These are phyloP conservation scores for Etheostoma perlongum DNA, from an alignment of 2,797 vertebrate species.

Conservation along the genomic window DNA sequence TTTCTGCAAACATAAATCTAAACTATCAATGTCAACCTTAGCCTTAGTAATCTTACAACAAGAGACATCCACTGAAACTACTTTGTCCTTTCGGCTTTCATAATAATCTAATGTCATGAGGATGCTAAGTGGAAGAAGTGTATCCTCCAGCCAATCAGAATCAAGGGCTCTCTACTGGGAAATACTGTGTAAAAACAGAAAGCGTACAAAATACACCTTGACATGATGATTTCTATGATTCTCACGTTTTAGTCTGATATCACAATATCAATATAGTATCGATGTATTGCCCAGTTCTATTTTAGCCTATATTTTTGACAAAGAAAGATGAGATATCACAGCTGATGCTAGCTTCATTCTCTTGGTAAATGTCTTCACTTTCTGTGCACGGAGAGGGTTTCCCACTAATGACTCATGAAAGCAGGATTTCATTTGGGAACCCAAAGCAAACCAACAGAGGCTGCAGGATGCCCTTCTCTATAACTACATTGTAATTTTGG, in stretches of 20 bases:
- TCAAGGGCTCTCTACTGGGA: no score
- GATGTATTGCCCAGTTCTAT: no score
- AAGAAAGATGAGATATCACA: not conserved
- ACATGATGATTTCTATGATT: not conserved
- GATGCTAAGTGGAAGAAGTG: no score
- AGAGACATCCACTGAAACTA: not conserved
- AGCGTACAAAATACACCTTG: no score
- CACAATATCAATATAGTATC: no score
- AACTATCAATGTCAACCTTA: not conserved
- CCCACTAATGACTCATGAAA: slow-evolving; percentile 31
- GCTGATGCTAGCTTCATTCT: not conserved
- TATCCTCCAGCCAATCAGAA: no score
- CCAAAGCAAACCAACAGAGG: slow-evolving; percentile 1
- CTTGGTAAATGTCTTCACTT: slow-evolving; percentile 1
- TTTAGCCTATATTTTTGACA: not conserved
- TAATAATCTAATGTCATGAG: no score
- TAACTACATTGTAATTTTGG: not conserved
- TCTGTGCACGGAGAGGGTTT: slow-evolving; percentile 18
- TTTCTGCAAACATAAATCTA: not conserved
- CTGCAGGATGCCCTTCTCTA: slow-evolving; percentile 11
- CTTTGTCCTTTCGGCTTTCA: no score
- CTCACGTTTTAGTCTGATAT: not conserved
- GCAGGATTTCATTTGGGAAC: slow-evolving; percentile 26
- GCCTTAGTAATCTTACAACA: no score
- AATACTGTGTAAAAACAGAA: not conserved